Conservation (phyloP, 2,113 vertebrate genomes). For the Perca flavescens region DNA sequence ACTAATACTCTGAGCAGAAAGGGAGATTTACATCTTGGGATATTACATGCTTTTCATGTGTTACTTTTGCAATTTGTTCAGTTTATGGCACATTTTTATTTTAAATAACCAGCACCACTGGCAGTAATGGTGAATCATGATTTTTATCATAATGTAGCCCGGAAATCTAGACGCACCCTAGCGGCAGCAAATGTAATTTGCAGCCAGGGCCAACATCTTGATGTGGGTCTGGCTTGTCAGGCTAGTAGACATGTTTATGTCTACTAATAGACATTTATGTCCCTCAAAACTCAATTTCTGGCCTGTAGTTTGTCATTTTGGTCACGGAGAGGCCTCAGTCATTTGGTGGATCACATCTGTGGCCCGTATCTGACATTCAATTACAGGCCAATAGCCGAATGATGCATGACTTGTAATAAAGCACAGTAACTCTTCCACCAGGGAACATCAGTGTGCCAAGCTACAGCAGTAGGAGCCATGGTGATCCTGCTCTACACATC, state of each 20-base stretch:
- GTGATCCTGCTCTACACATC: conserved; percentile 93
- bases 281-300: neutral
- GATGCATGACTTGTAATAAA: conserved; percentile 37
- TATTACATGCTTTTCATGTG: too few relatives aligned
- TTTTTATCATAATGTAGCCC: too few relatives aligned
- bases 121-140: too few relatives aligned
- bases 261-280: neutral
- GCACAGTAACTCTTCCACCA: conserved; percentile 60
- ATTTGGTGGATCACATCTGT: conserved; percentile 1
- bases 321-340: neutral
- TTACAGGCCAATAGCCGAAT: neutral
- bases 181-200: too few relatives aligned
- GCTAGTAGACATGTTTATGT: neutral
- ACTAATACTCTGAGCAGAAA: neutral
- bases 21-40: too few relatives aligned
- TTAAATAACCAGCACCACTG: too few relatives aligned
- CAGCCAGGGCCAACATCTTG: too few relatives aligned
- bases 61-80: too few relatives aligned
- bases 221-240: too few relatives aligned
- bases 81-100: too few relatives aligned
- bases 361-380: conserved; percentile 11
- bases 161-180: too few relatives aligned
- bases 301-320: neutral
- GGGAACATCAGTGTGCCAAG: conserved; percentile 96
- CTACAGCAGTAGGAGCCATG: conserved; percentile 90